These are phyloP conservation scores for Distichodus sexfasciatus DNA, from an alignment of 2,797 vertebrate species.

Conservation along the genomic window DNA sequence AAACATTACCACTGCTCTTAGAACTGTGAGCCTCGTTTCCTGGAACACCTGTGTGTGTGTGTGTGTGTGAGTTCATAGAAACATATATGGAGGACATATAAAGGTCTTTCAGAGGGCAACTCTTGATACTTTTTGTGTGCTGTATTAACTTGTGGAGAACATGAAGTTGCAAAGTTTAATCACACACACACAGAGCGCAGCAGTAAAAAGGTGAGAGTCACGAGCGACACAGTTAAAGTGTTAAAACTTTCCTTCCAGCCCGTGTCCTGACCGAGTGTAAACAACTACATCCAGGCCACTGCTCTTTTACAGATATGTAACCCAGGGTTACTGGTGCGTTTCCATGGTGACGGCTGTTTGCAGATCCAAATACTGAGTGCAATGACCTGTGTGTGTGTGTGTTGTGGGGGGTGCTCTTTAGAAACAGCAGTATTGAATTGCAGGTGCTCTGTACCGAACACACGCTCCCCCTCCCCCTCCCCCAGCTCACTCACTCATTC, in stretches of 20 bases:
- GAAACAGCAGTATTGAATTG: slow-evolving; percentile 46
- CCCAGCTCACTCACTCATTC: slow-evolving; percentile 29
- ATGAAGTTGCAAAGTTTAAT: too few relatives aligned
- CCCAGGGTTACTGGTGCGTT: slow-evolving; percentile 39
- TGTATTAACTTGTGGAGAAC: too few relatives aligned
- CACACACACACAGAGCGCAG: not conserved
- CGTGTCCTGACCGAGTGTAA: slow-evolving; percentile 20
- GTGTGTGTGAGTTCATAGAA: slow-evolving; percentile 3
- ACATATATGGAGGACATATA: not conserved
- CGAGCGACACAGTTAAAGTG: not conserved
- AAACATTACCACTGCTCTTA: slow-evolving; percentile 17
- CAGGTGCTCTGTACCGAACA: slow-evolving; percentile 47
- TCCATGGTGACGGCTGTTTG: slow-evolving; percentile 30
- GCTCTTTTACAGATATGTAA: slow-evolving; percentile 38
- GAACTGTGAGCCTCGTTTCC: slow-evolving; percentile 8
- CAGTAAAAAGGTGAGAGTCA: not conserved
- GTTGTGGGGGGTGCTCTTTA: slow-evolving; percentile 11
- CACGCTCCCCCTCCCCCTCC: slow-evolving; percentile 3
- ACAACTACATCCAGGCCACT: slow-evolving; percentile 13
- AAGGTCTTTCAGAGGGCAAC: not conserved
- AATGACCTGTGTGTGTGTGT: slow-evolving; percentile 24
- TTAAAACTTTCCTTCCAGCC: not conserved
- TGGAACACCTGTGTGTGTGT: not conserved
- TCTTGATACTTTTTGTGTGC: not conserved
- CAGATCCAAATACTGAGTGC: slow-evolving; percentile 29